Evolutionary conservation across 2,113 vertebrate genomes (phyloP), one percentile per base, ranked within the genome.

Genomic region (Clupea harengus): DNA sequence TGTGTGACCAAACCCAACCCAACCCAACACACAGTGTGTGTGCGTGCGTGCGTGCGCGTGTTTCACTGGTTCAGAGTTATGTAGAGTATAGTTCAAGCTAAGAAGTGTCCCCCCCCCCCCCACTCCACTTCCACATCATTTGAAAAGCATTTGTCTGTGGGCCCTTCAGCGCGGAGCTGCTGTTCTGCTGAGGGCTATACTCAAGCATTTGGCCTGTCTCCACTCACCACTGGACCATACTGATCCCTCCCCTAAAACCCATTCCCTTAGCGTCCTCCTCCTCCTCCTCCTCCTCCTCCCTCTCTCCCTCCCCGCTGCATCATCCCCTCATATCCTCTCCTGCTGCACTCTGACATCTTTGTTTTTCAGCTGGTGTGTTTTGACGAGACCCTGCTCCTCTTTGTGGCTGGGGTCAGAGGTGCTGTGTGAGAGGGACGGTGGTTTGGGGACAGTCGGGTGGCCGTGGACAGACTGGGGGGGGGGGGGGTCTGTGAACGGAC

Each of bases 391-490:
- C 22, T 91, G 88, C 91, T 90, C 93, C 93, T 94, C 92, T 91
- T 92, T 91, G 94, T 44, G 22, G 57, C 9, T 64, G 1, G 90
- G 87, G 86, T 89, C 84, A 85, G 87, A 83, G 84, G 85, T 18
- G 89, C 89, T 82, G 15, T 54, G 52, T 15, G 15, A 54, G 87
- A n/a, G 78, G 50, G 87, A 91, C 90, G 89, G 87, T 91, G 85
- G 86, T 89, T 88, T 90, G 85, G 83, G 82, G 85, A 90, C 81
- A 72, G 91, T 3, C 7, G 93, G 93, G 93, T 93, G 92, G 82
- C 88, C 89, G 88, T 87, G 90, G 93, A 94, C 92, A 89, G 90
- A 90, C 86, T 72, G 89, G 72, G 89, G 9, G 64, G 4, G 64
- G 8, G 25, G 25, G 25, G 10, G 64, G 10, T 10, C 6, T 28